Base-by-base conservation (phyloP, 1,140 invertebrate species). In the Brachionus paranguensis region DNA sequence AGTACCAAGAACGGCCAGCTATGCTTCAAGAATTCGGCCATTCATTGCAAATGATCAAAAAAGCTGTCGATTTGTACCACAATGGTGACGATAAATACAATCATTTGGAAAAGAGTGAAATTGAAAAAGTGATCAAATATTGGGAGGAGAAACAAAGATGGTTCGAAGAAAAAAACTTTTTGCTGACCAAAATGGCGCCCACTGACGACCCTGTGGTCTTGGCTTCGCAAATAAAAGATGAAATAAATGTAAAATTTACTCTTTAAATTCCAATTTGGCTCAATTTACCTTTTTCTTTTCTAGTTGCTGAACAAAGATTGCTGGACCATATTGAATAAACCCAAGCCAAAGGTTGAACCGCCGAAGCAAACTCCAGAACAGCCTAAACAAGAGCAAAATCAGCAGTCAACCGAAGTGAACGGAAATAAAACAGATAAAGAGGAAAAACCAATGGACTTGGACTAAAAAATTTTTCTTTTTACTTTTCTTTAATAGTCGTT, bases 51-150 rank as follows among this genome's bases (percentile, higher is more conserved):
- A 87, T 93, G 55, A 92, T 93, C 1, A 92, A 93, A 76, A 95
- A 95, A 88, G 92, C 92, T 37, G 86, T 95, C 2, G 93, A 94
- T 85, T 90, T 91, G 53, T 93, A 92, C 83, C 68, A 85, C 12
- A 88, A 88, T 85, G 87, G 88, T 85, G 93, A 95, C 87, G 91
- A 93, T 78, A 95, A 94, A 87, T 97, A 93, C 88, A 90, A 92
- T 68, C 96, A 98, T 87, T 88, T 97, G 24, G 92, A 93, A 3
- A 92, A 93, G 29, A 93, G 92, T 7, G 95, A 97, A 85, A 90
- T 96, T 1, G 92, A 93, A 70, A 94, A 95, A 87, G 90, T 92
- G 24, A 86, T 88, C 68, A 91, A 91, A 85, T 88, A 89, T 17
- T 86, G 91, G 60, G 86, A 88, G 41, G 90, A 92, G 78, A 91